These are phyloP conservation scores for Dicyrtomina minuta DNA, from an alignment of 2,888 invertebrate genomes.

Conservation along the genomic window DNA sequence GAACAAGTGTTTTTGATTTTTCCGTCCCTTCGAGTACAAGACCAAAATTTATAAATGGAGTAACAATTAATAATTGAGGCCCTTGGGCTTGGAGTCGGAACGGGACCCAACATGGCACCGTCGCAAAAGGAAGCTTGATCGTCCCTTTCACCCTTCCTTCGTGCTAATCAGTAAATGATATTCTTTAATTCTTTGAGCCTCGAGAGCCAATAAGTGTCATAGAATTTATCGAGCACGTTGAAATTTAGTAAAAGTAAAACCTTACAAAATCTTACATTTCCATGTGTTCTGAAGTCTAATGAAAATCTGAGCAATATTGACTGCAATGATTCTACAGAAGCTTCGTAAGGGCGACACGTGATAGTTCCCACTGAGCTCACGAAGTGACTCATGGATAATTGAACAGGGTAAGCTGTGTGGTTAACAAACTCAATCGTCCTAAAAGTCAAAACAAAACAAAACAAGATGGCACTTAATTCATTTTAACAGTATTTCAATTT, in stretches of 20 bases:
- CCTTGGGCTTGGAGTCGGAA: constrained; percentile 18
- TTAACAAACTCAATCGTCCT: constrained; percentile 15
- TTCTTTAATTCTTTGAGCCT: neutral
- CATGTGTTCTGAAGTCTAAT: constrained; percentile 14
- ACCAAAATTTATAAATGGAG: constrained; percentile 37
- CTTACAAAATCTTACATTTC: constrained; percentile 15
- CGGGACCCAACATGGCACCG: constrained; percentile 20
- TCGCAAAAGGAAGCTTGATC: constrained; percentile 21
- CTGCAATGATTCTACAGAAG: neutral
- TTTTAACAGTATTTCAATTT: too few species aligned
- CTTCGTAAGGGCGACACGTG: constrained; percentile 19
- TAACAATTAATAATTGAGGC: constrained; percentile 25
- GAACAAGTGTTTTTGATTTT: constrained; percentile 31
- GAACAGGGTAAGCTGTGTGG: neutral
- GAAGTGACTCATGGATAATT: neutral
- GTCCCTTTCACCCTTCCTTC: constrained; percentile 19
- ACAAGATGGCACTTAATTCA: too few species aligned
- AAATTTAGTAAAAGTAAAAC: neutral
- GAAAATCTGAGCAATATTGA: neutral
- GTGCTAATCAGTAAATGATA: constrained; percentile 11
- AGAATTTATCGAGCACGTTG: too few species aligned
- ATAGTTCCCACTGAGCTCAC: constrained; percentile 1
- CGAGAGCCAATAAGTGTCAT: neutral
- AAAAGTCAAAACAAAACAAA: too few species aligned
- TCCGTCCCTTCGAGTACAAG: constrained; percentile 28